Conservation (phyloP, 2,797 vertebrate species). For the Adrianichthys oophorus region DNA sequence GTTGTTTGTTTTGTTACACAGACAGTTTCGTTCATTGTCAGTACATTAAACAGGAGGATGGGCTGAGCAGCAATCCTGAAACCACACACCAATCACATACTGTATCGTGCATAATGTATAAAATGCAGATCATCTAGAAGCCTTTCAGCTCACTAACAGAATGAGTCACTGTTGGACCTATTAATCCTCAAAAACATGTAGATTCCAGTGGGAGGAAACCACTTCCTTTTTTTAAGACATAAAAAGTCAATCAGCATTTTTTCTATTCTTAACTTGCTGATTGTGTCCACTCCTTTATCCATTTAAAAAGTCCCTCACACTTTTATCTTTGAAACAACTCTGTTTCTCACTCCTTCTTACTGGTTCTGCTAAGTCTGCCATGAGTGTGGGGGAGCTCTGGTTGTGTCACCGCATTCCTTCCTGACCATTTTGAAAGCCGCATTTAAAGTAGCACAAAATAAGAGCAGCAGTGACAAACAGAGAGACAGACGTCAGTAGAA, state of each 20-base stretch:
- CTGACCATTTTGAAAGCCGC: constrained; percentile 38
- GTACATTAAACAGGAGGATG: background rate
- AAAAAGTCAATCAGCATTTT: constrained; percentile 21
- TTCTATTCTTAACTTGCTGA: constrained; percentile 27
- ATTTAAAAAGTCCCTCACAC: constrained; percentile 20
- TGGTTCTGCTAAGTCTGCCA: constrained; percentile 21
- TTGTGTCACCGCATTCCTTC: constrained; percentile 65
- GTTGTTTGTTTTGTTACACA: background rate
- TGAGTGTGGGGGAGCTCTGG: constrained; percentile 47
- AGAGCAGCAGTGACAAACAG: constrained; percentile 26
- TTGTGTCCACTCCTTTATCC: background rate
- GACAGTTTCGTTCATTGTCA: background rate
- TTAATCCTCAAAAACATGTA: constrained; percentile 19
- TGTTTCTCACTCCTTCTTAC: constrained; percentile 15
- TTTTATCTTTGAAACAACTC: constrained; percentile 6
- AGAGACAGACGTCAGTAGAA: constrained; percentile 59
- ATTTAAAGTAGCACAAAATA: constrained; percentile 33
- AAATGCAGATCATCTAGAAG: constrained; percentile 1
- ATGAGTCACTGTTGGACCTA: constrained; percentile 14
- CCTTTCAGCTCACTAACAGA: background rate
- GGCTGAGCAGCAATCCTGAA: background rate
- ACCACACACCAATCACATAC: background rate
- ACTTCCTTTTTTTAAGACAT: constrained; percentile 38
- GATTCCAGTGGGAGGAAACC: constrained; percentile 9
- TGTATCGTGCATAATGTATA: background rate